Percentiles rank a stretch among this genome's conserved stretches.
Evolutionary conservation across 2,888 invertebrate species (phyloP).

Genomic region (Hylaea fasciaria): DNA sequence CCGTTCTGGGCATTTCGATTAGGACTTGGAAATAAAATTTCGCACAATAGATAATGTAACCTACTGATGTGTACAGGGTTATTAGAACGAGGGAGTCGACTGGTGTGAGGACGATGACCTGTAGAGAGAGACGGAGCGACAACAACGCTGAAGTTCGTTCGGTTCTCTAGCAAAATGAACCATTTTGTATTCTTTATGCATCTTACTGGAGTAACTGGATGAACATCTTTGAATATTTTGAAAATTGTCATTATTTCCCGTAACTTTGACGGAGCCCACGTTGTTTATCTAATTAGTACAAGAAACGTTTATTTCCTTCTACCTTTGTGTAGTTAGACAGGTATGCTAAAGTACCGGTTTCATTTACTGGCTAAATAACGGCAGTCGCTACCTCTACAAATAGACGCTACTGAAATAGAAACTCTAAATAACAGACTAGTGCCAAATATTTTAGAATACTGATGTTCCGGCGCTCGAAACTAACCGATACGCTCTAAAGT

Average conservation of each 20-base stretch:
- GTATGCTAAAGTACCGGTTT: constrained; percentile 31
- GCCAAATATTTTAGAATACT: constrained; percentile 22
- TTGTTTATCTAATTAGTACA: neutral
- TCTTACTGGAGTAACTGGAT: constrained; percentile 19
- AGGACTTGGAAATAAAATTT: constrained; percentile 11
- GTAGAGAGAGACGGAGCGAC: constrained; percentile 80
- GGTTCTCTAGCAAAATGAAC: constrained; percentile 46
- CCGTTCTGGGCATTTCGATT: constrained; percentile 12
- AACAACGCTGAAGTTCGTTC: constrained; percentile 83
- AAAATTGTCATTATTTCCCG: constrained; percentile 5
- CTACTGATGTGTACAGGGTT: constrained; percentile 72
- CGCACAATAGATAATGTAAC: constrained; percentile 37
- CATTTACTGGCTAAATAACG: constrained; percentile 26
- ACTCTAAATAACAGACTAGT: constrained; percentile 14
- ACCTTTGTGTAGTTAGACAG: constrained; percentile 9
- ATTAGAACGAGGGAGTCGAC: constrained; percentile 78
- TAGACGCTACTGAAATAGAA: constrained; percentile 22
- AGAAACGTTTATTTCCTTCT: constrained; percentile 4
- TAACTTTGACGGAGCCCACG: constrained; percentile 1
- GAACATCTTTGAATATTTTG: constrained; percentile 15
- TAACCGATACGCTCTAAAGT: constrained; percentile 34
- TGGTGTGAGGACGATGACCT: constrained; percentile 78
- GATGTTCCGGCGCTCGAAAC: constrained; percentile 21
- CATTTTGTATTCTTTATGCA: constrained; percentile 38
- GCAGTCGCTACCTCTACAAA: constrained; percentile 25